phyloP scores from a whole-genome alignment of 1,140 invertebrate genomes.

The Coelopa frigida region DNA sequence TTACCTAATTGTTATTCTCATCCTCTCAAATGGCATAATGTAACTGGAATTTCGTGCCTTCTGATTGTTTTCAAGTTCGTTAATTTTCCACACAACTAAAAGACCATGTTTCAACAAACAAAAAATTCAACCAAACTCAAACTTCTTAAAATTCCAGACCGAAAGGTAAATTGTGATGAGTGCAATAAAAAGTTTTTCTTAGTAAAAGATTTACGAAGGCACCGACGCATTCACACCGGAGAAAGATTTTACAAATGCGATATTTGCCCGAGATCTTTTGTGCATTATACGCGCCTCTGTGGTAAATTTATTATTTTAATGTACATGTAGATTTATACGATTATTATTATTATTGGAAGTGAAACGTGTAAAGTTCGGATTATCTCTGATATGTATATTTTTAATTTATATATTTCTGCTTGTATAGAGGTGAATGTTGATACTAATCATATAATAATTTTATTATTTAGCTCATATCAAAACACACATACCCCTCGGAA shows the following conservation, averaged over 20 bases:
- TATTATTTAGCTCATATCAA: constrained; percentile 10
- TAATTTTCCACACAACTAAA: not conserved
- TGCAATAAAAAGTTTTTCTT: constrained; percentile 51
- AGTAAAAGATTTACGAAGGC: constrained; percentile 49
- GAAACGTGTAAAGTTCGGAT: not conserved
- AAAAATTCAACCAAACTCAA: not conserved
- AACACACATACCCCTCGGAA: constrained; percentile 6
- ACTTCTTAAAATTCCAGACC: constrained; percentile 25
- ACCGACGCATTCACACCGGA: constrained; percentile 52
- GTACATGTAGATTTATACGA: not conserved
- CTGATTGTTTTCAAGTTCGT: no score
- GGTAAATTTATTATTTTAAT: constrained; percentile 22
- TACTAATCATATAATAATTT: constrained; percentile 11
- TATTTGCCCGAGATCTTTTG: constrained; percentile 50
- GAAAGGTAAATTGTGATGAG: constrained; percentile 45
- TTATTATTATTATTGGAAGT: constrained; percentile 4
- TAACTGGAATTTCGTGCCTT: no score
- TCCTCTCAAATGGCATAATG: no score
- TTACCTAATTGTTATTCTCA: no score
- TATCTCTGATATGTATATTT: not conserved
- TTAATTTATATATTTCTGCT: not conserved
- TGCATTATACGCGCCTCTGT: constrained; percentile 47
- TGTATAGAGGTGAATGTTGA: not conserved
- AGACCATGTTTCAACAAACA: not conserved
- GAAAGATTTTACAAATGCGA: constrained; percentile 53